phyloP scores from a whole-genome alignment of 2,113 vertebrate genomes.

The Microtus montanus region DNA sequence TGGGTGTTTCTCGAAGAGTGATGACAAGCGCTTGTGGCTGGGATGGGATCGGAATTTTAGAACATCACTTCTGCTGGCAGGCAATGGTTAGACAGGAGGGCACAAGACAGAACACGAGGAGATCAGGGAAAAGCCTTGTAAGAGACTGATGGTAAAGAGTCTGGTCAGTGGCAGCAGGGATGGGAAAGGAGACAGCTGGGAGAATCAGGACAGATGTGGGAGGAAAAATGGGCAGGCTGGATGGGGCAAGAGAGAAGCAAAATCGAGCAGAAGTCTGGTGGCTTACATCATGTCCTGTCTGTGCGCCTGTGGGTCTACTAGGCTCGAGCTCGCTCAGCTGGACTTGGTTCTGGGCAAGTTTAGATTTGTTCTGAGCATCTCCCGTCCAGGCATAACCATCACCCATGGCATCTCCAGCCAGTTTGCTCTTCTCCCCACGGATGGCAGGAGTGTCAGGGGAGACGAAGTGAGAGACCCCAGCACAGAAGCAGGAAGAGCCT shows the following conservation, averaged over 20 bases:
- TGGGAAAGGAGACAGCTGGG: neutral
- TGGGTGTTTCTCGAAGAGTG: neutral
- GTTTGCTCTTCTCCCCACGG: neutral
- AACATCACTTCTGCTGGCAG: neutral
- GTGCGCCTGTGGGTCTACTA: neutral
- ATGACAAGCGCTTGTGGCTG: neutral
- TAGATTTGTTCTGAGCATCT: neutral
- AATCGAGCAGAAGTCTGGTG: neutral
- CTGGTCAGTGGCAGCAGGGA: no score
- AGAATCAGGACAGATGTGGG: fast-evolving
- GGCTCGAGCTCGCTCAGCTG: neutral
- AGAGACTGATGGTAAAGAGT: neutral
- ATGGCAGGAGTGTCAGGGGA: neutral
- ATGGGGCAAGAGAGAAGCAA: neutral
- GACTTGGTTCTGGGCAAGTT: neutral
- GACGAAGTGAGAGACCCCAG: neutral
- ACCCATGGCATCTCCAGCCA: neutral
- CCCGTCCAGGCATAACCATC: neutral
- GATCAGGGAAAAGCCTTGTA: neutral
- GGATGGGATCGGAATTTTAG: neutral
- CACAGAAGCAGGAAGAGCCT: neutral
- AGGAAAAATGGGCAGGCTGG: neutral
- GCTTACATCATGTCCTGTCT: neutral
- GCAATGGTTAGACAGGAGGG: neutral
- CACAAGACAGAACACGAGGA: neutral